Percentiles rank a stretch among this genome's conserved stretches.
phyloP scores from a whole-genome alignment of 2,888 invertebrate genomes.

The Caprella mutica region DNA sequence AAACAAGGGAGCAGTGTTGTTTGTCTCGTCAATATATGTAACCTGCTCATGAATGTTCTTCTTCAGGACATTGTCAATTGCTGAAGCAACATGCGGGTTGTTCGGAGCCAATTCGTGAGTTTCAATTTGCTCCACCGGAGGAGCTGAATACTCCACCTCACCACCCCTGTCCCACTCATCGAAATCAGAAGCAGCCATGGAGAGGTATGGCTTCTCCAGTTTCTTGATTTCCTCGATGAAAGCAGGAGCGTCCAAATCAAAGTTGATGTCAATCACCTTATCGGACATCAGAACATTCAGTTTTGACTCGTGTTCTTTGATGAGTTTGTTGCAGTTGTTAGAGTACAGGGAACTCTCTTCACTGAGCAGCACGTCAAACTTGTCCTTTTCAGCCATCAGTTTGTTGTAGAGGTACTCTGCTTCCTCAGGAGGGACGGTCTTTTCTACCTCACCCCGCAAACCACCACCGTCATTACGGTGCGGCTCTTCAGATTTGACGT shows the following conservation, averaged over 20 bases:
- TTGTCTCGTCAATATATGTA: too few relatives aligned
- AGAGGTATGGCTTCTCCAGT: background rate
- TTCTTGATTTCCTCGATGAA: background rate
- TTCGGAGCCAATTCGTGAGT: too few relatives aligned
- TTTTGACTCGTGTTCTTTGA: background rate
- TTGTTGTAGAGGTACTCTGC: slow-evolving; percentile 5
- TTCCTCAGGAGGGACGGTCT: background rate
- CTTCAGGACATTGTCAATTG: too few relatives aligned
- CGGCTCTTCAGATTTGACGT: background rate
- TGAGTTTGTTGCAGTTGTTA: background rate
- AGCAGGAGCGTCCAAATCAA: background rate
- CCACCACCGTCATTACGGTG: background rate
- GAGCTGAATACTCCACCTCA: too few relatives aligned
- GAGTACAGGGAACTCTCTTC: background rate
- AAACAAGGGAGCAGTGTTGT: too few relatives aligned
- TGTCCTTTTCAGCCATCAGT: background rate
- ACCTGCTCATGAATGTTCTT: too few relatives aligned
- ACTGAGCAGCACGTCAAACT: background rate
- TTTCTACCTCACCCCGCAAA: background rate
- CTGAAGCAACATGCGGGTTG: too few relatives aligned
- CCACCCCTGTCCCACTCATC: too few relatives aligned
- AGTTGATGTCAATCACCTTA: background rate
- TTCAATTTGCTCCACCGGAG: too few relatives aligned
- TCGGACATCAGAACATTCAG: background rate
- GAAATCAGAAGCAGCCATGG: too few relatives aligned